Percentiles rank a stretch among this genome's conserved stretches.
phyloP scores from a whole-genome alignment of 2,888 invertebrate genomes.

The Drosophila macrothrix region DNA sequence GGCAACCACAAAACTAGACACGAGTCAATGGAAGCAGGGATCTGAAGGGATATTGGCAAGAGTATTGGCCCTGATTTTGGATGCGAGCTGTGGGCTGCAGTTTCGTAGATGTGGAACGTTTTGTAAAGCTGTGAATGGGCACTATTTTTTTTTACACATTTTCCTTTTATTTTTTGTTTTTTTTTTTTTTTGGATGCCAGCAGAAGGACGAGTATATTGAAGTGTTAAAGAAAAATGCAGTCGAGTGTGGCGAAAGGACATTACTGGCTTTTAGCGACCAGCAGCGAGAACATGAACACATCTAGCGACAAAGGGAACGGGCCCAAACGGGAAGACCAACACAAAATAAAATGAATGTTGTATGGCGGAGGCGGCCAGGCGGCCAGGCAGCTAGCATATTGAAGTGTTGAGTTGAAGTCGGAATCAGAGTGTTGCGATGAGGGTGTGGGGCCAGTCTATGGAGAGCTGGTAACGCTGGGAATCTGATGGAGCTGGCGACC shows the following conservation, averaged over 20 bases:
- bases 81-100: constrained; percentile 60
- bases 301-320: constrained; percentile 29
- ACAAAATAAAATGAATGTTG: constrained; percentile 78
- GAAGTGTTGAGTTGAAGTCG: constrained; percentile 78
- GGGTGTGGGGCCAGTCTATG: neutral
- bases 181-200: constrained; percentile 29
- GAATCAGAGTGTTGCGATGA: constrained; percentile 41
- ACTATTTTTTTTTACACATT: constrained; percentile 50
- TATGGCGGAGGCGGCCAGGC: constrained; percentile 52
- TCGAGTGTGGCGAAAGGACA: constrained; percentile 81
- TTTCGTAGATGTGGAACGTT: constrained; percentile 53
- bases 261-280: constrained; percentile 80
- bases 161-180: constrained; percentile 16
- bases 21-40: constrained; percentile 61
- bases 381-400: constrained; percentile 69
- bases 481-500: constrained; percentile 36
- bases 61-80: constrained; percentile 61
- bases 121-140: constrained; percentile 64
- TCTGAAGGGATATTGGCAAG: constrained; percentile 60
- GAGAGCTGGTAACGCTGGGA: constrained; percentile 23
- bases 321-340: constrained; percentile 32
- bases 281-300: constrained; percentile 59
- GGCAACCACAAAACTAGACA: constrained; percentile 73
- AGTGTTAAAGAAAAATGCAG: constrained; percentile 81
- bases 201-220: constrained; percentile 73